A percentile compares a stretch with the other conserved stretches of the same genome.
phyloP scores from a whole-genome alignment of 2,113 vertebrate genomes.

The Epinephelus moara region DNA sequence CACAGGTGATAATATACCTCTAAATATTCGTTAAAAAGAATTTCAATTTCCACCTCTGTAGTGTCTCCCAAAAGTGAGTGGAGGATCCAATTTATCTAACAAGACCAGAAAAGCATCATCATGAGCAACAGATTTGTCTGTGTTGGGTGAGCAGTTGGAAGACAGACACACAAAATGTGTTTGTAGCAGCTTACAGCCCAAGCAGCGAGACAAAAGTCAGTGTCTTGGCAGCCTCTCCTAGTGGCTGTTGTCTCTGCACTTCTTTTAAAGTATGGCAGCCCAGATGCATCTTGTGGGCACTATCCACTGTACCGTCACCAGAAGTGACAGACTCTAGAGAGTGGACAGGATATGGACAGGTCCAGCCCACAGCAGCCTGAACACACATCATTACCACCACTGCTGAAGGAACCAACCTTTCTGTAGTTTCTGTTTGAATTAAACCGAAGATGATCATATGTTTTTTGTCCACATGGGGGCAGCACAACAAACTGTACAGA shows the following conservation, averaged over 20 bases:
- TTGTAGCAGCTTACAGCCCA: constrained; percentile 19
- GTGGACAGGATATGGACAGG: background rate
- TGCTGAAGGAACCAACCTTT: background rate
- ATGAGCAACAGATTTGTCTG: constrained; percentile 29
- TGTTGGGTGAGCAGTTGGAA: constrained; percentile 34
- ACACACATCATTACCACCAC: background rate
- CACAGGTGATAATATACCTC: background rate
- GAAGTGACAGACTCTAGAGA: background rate
- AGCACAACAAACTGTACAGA: background rate
- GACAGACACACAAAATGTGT: constrained; percentile 30
- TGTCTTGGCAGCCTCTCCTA: background rate
- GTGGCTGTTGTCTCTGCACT: background rate
- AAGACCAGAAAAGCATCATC: constrained; percentile 19
- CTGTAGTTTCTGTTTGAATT: background rate
- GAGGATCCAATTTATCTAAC: constrained; percentile 19
- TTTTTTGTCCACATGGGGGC: background rate
- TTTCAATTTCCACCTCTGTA: background rate
- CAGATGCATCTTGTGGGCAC: background rate
- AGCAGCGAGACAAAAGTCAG: background rate
- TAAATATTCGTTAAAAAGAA: background rate
- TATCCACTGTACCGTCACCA: background rate
- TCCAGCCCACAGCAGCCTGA: background rate
- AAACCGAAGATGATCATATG: background rate
- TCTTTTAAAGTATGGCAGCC: background rate
- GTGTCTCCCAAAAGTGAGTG: background rate